Conservation (phyloP, 1,140 invertebrate genomes). For the Zaprionus taronus region DNA sequence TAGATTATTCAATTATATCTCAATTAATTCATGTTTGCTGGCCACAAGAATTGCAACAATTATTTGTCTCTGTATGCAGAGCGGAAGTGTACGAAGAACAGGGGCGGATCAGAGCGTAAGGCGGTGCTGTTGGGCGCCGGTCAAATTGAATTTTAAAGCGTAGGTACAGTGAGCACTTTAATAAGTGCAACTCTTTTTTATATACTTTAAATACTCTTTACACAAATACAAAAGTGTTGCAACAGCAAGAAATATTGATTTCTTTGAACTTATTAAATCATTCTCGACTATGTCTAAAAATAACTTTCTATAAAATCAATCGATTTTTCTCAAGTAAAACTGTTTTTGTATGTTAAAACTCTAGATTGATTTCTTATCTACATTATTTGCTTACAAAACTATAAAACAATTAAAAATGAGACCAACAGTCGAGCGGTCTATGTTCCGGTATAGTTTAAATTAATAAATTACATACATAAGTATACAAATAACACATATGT, state of each 20-base stretch:
- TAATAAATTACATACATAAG: too few relatives aligned
- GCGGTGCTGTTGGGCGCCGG: background rate
- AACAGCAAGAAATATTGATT: too few relatives aligned
- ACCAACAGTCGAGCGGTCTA: too few relatives aligned
- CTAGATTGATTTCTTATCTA: background rate
- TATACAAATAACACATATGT: too few relatives aligned
- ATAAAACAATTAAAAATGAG: background rate
- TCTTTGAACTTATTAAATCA: too few relatives aligned
- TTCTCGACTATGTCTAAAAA: too few relatives aligned
- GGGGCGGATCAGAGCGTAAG: conserved; percentile 34
- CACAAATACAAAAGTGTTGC: too few relatives aligned
- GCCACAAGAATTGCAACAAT: conserved; percentile 43
- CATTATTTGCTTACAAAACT: too few relatives aligned
- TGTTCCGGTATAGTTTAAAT: too few relatives aligned
- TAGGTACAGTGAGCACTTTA: background rate
- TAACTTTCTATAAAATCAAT: background rate
- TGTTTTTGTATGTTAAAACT: background rate
- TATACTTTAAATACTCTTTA: too few relatives aligned
- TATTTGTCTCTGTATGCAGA: conserved; percentile 13
- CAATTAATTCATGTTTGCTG: conserved; percentile 33
- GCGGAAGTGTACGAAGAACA: conserved; percentile 15
- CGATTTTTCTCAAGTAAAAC: background rate
- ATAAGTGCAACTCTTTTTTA: background rate
- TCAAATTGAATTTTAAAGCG: background rate
- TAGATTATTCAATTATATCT: conserved; percentile 65